Base-by-base conservation (phyloP, 1,140 invertebrate species). In the Matsumurasca onukii region DNA sequence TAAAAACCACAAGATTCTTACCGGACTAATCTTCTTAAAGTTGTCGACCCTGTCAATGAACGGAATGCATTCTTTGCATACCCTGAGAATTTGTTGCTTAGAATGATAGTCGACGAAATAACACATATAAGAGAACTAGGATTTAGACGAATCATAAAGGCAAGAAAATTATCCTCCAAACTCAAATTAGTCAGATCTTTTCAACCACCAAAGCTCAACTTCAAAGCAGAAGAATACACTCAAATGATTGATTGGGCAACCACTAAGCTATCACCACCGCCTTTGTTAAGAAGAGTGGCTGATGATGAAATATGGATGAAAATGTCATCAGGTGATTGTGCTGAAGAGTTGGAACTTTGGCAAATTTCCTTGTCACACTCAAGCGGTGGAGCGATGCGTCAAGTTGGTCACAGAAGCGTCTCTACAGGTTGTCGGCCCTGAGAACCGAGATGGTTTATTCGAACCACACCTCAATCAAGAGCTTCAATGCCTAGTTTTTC, bases 1-100 rank as follows among this genome's bases (percentile, higher is more conserved):
- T 70, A 22, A 51, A 70, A 68, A 29, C 29, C 3, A 12, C 62
- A 64, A n/a, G 29, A 64, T 64, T 34, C 31, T 27, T 64, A 20
- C 31, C 62, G n/a, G 62, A 64, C 25, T 27, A 62, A n/a, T 29
- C 30, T 62, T 3, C 3, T 62, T 27, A 22, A 30, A 20, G 59
- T 62, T 3, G 27, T 62, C 30, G 27, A 22, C 9, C 27, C 17
- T 12, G 9, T 62, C 13, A 25, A 27, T 5, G 27, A 62, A 62
- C 13, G 27, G 30, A 62, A 22, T 62, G 17, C 20, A 27, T 62
- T n/a, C 12, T 62, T 62, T 62, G 59, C 17, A 17, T 29, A 62
- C 30, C 59, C 59, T 27, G 59, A 62, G 20, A 62, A 62, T 29
- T 62, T 62, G 27, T 29, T 62, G 13, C 27, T 62, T 3, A 62